Evolutionary conservation across 2,113 vertebrate genomes (phyloP).

Genomic region (Atractosteus spatula): DNA sequence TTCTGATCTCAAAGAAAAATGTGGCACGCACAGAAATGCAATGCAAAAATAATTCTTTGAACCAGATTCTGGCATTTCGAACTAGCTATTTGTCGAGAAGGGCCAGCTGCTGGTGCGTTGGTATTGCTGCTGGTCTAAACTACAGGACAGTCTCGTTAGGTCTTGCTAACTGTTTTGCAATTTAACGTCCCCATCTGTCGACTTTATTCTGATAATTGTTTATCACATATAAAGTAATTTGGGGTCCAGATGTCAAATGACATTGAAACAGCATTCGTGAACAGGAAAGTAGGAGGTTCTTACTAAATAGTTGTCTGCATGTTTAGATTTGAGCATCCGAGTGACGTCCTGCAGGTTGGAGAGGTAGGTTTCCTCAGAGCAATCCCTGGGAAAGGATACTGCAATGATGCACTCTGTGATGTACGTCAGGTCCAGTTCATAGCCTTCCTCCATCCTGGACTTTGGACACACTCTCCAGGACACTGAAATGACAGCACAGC

Average conservation of each 20-base stretch:
- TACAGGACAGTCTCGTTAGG: no score
- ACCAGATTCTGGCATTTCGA: no score
- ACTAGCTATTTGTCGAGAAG: no score
- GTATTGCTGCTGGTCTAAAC: no score
- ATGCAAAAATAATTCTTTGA: no score
- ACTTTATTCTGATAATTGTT: no score
- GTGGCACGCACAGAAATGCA: no score
- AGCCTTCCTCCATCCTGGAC: conserved; percentile 83
- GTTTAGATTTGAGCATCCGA: conserved; percentile 92
- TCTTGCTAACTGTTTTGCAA: no score
- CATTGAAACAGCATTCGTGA: not conserved
- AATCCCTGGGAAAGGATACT: conserved; percentile 80
- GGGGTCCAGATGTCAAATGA: not conserved
- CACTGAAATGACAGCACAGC: not conserved
- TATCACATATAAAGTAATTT: no score
- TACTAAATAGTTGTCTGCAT: conserved; percentile 94
- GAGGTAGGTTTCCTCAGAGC: conserved; percentile 84
- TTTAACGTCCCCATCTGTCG: no score
- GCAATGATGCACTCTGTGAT: conserved; percentile 93
- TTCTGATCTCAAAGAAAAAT: no score
- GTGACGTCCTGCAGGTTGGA: conserved; percentile 87
- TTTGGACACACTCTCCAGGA: conserved; percentile 48
- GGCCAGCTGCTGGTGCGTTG: no score
- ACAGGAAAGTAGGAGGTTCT: conserved; percentile 25
- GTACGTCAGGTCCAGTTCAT: conserved; percentile 91